phyloP scores from a whole-genome alignment of 2,797 vertebrate genomes.

The Carapus acus region DNA sequence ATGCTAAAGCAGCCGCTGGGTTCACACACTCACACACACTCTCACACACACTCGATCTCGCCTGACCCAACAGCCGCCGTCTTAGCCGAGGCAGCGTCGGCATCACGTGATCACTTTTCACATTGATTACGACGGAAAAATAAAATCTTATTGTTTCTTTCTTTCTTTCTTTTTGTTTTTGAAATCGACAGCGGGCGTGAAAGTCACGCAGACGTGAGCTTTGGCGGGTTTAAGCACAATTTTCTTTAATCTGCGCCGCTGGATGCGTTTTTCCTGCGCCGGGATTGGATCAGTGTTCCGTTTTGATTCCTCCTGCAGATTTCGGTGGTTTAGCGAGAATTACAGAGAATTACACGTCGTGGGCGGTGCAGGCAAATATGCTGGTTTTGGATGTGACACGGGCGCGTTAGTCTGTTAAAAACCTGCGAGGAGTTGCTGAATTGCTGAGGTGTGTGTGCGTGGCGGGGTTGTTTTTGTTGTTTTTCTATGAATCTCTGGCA shows the following conservation, averaged over 20 bases:
- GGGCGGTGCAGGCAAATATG: not conserved
- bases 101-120: too few relatives aligned
- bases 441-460: too few relatives aligned
- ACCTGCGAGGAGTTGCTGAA: too few relatives aligned
- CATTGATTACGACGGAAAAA: too few relatives aligned
- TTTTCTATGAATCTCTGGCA: not conserved
- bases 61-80: too few relatives aligned
- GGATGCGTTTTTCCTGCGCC: not conserved
- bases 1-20: too few relatives aligned
- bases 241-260: constrained; percentile 33
- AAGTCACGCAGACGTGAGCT: not conserved
- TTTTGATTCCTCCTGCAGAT: constrained; percentile 18
- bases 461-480: too few relatives aligned
- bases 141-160: too few relatives aligned
- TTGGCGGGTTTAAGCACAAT: too few relatives aligned
- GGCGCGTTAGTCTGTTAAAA: not conserved
- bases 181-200: not conserved
- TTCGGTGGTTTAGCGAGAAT: constrained; percentile 22
- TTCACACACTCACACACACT: too few relatives aligned
- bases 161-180: constrained; percentile 21
- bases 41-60: too few relatives aligned
- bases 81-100: too few relatives aligned
- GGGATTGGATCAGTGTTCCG: constrained; percentile 13
- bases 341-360: constrained; percentile 12
- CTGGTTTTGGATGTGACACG: constrained; percentile 7